Evolutionary conservation across 2,113 vertebrate species (phyloP).

Genomic region (Vulpes lagopus): DNA sequence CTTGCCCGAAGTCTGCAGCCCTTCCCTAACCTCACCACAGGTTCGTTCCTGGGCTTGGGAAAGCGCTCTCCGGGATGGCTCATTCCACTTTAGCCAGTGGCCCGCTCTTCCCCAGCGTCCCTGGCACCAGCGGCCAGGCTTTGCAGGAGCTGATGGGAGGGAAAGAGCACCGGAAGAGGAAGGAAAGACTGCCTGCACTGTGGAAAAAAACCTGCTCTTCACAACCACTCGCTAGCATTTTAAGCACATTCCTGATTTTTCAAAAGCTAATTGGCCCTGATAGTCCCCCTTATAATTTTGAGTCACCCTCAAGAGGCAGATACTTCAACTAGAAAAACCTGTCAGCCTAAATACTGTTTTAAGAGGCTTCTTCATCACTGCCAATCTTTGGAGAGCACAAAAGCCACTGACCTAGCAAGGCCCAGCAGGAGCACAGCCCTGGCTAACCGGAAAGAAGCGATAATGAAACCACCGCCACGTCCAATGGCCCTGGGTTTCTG

Average conservation of each 20-base stretch:
- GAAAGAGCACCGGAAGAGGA: not conserved
- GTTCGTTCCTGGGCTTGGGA: not conserved
- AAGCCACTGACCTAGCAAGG: not conserved
- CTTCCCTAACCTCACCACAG: not conserved
- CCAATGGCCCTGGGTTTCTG: not conserved
- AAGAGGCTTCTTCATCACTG: conserved; percentile 1
- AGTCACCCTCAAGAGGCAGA: conserved; percentile 50
- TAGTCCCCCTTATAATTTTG: not conserved
- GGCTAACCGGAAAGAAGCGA: not conserved
- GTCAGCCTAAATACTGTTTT: conserved; percentile 26
- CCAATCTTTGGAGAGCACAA: not conserved
- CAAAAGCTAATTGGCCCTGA: conserved; percentile 56
- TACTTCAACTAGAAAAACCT: conserved; percentile 50
- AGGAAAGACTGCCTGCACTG: not conserved
- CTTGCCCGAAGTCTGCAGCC: not conserved
- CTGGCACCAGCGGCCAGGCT: not conserved
- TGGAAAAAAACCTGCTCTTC: conserved; percentile 8
- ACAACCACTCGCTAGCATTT: not conserved
- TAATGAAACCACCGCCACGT: not conserved
- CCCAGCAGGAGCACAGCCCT: not conserved
- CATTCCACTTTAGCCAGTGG: not conserved
- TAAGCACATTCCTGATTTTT: conserved; percentile 63
- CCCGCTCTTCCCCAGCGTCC: conserved; percentile 13
- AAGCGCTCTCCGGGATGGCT: conserved; percentile 6
- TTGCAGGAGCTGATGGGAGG: not conserved